A percentile compares a stretch with the other conserved stretches of the same genome.
phyloP scores from a whole-genome alignment of 1,140 invertebrate species.

The Dendrolimus punctatus region DNA sequence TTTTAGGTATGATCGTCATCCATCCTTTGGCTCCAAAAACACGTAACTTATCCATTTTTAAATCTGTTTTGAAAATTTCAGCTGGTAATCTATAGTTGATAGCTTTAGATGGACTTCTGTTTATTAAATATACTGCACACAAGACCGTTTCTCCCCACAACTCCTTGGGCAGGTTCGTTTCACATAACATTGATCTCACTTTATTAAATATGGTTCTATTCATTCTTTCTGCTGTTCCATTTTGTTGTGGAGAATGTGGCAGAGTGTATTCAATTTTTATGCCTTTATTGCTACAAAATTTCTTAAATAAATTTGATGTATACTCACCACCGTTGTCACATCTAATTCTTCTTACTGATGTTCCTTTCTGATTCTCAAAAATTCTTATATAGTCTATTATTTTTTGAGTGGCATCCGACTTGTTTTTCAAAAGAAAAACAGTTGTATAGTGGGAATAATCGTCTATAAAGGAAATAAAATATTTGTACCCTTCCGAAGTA shows the following conservation, averaged over 20 bases:
- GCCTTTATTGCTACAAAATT: not conserved
- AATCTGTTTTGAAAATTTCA: not conserved
- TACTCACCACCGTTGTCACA: conserved; percentile 1
- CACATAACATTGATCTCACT: not conserved
- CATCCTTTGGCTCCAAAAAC: too few relatives aligned
- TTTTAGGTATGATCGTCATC: too few relatives aligned
- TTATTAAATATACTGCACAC: conserved; percentile 2
- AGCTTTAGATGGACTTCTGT: not conserved
- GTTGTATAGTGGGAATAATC: too few relatives aligned
- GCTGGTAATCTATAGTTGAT: not conserved
- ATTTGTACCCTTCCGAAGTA: too few relatives aligned
- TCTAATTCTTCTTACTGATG: not conserved
- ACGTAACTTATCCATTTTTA: too few relatives aligned
- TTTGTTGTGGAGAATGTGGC: not conserved
- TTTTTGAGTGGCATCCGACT: too few relatives aligned
- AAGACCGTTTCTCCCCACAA: conserved; percentile 2
- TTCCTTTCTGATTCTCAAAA: too few relatives aligned
- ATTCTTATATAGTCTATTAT: too few relatives aligned
- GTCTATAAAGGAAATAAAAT: too few relatives aligned
- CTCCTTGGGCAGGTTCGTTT: not conserved
- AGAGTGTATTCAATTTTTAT: not conserved
- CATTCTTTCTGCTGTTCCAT: not conserved
- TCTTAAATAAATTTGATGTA: not conserved
- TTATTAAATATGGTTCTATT: not conserved
- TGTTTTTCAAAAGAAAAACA: too few relatives aligned